A percentile compares a stretch with the other conserved stretches of the same genome.
Conservation (phyloP, 2,888 invertebrate species). For the Tuta absoluta region DNA sequence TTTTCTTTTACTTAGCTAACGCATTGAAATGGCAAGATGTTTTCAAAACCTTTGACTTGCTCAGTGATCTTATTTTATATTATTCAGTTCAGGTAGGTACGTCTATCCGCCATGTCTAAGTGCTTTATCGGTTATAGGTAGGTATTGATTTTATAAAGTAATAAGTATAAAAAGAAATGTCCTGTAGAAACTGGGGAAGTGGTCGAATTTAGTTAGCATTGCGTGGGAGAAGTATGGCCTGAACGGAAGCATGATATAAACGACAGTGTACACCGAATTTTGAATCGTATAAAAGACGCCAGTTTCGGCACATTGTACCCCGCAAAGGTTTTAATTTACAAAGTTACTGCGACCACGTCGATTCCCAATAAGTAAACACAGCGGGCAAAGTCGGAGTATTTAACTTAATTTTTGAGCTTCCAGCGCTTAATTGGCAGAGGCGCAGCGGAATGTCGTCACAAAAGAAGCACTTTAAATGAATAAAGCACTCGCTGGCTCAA, state of each 20-base stretch:
- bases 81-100: conserved; percentile 20
- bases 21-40: too few relatives aligned
- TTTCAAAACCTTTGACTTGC: neutral
- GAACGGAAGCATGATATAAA: neutral
- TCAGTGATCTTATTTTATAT: neutral
- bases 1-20: too few relatives aligned
- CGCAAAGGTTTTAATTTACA: conserved; percentile 62
- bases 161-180: conserved; percentile 31
- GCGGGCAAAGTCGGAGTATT: conserved; percentile 69
- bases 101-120: conserved; percentile 19
- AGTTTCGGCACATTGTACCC: conserved; percentile 38
- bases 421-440: conserved; percentile 75
- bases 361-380: conserved; percentile 76
- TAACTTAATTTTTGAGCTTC: conserved; percentile 81
- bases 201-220: neutral
- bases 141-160: conserved; percentile 32
- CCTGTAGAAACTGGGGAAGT: conserved; percentile 39
- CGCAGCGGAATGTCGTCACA: conserved; percentile 74
- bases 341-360: conserved; percentile 66
- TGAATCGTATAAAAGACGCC: neutral
- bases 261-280: neutral
- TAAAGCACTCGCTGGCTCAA: conserved; percentile 75
- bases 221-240: neutral
- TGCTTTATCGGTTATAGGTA: conserved; percentile 20
- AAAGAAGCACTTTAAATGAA: conserved; percentile 79